A percentile compares a stretch with the other conserved stretches of the same genome.
Conservation (phyloP, 2,888 invertebrate genomes). For the Ochropacha duplaris region DNA sequence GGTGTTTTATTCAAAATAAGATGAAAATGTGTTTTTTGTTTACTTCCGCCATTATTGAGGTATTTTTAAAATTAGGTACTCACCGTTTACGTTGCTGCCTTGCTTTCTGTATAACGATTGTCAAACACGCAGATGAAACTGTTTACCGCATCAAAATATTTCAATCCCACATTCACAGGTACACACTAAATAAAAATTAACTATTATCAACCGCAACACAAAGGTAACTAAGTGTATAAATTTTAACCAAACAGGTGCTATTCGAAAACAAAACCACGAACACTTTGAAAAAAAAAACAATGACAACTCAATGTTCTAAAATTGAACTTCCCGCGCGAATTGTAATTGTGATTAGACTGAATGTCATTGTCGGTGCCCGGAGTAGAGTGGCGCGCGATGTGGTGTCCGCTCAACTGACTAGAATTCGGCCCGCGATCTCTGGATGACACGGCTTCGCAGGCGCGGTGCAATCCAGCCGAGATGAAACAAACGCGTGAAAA, state of each 20-base stretch:
- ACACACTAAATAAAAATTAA: constrained; percentile 8
- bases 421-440: constrained; percentile 13
- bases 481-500: constrained; percentile 20
- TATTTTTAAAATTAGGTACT: neutral
- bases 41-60: neutral
- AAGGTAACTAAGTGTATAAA: neutral
- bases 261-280: constrained; percentile 13
- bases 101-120: neutral
- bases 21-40: neutral
- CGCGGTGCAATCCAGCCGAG: constrained; percentile 34
- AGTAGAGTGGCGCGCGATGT: constrained; percentile 41
- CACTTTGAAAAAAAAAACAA: constrained; percentile 9
- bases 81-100: neutral
- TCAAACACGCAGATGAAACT: neutral
- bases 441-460: constrained; percentile 37
- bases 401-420: constrained; percentile 36
- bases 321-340: constrained; percentile 36
- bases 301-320: constrained; percentile 32
- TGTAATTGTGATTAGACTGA: constrained; percentile 15
- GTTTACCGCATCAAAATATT: neutral
- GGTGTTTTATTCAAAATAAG: too few species aligned
- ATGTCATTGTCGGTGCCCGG: constrained; percentile 33
- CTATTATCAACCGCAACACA: too few species aligned
- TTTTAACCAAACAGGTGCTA: neutral
- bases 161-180: constrained; percentile 5